Percentiles rank a stretch among this genome's conserved stretches.
These are phyloP conservation scores for Antechinus stuartii DNA, from an alignment of 2,113 vertebrate species.

Conservation along the genomic window DNA sequence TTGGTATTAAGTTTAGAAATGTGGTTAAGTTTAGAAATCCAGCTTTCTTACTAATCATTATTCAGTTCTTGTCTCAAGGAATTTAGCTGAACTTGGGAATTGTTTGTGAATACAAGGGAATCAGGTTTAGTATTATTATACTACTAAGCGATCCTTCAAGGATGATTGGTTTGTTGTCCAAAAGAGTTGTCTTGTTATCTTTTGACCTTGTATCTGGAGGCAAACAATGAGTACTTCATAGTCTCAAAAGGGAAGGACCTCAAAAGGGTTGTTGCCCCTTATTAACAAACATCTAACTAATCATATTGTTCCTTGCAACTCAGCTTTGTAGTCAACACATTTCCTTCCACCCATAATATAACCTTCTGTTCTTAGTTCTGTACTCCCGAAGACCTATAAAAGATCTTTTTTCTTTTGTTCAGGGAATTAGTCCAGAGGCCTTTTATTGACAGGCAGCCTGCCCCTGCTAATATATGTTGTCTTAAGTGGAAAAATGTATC, in stretches of 20 bases:
- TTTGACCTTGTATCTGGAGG: neutral
- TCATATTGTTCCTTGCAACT: neutral
- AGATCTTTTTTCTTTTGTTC: neutral
- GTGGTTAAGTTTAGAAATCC: neutral
- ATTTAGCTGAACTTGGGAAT: neutral
- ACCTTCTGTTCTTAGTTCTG: neutral
- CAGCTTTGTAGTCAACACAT: neutral
- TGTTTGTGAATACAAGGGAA: too few species aligned
- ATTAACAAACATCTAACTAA: neutral
- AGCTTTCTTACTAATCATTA: neutral
- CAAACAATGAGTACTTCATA: too few species aligned
- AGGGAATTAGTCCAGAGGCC: too few species aligned
- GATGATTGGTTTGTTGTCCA: neutral
- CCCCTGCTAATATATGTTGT: too few species aligned
- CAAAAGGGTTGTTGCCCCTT: neutral
- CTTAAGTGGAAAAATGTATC: too few species aligned
- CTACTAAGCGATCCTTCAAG: neutral
- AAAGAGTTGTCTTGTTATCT: neutral
- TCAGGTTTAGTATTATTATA: neutral
- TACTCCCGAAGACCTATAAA: neutral
- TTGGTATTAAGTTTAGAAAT: neutral
- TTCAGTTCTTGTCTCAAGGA: neutral
- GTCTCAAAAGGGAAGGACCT: neutral
- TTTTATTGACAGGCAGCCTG: too few species aligned
- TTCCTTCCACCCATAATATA: neutral